Base-by-base conservation (phyloP, 2,113 vertebrate genomes). In the Pterophyllum scalare region DNA sequence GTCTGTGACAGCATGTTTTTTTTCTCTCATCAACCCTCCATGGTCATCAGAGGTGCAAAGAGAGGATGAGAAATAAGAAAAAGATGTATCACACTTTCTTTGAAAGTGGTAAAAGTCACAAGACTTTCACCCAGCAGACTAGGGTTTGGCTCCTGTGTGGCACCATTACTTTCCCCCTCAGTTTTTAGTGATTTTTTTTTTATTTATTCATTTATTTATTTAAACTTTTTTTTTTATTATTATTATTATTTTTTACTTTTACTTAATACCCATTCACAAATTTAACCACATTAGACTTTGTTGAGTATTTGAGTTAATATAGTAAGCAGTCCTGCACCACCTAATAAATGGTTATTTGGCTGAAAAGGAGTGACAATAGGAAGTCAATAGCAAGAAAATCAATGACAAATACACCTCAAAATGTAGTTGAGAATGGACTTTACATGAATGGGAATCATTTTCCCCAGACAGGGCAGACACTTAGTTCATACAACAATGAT, bases 1-100 rank as follows among this genome's bases (percentile, higher is more conserved):
- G 77, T 89, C 79, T 83, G 77, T 26, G 28, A 35, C 54, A 59
- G 60, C 81, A 85, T 90, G 84, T 85, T 81, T 77, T 81, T 6
- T 33, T 7, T 26, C 83, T 67, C 64, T 82, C 80, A 88, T 87
- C 82, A 88, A 88, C 85, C 83, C 90, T 76, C 38, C 65, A 6
- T 79, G 46, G 33, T 46, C 20, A 76, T 20, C 2, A 74, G 31
- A 22, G 24, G 31, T 31, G 67, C 46, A 17, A 72, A 54, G 67
- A 54, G 46, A 54, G 28, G 67, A n/a, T 14, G 11, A 72, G 67
- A 49, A 72, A 72, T 33, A 54, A n/a, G 67, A 33, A 72, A 72
- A 54, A 31, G 10, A 72, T 72, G 8, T 31, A 52, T 72, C 10
- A 54, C 26, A 5, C 19, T 31, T 72, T 72, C 46, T 72, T 54